Percentiles rank a stretch among this genome's conserved stretches.
Conservation (phyloP, 2,797 vertebrate genomes). For the Clarias pachynema region DNA sequence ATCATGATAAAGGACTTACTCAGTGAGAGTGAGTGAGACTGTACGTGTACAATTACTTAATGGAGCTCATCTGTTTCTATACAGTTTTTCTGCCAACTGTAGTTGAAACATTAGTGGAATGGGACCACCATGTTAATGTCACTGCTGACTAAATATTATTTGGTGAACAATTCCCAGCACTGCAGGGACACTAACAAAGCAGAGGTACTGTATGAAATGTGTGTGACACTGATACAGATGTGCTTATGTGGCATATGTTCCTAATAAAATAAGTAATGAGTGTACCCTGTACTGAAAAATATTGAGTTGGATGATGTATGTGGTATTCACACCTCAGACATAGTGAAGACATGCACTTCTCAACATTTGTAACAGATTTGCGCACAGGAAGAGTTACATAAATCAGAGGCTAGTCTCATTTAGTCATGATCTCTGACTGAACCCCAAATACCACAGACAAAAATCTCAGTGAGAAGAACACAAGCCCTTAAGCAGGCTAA, state of each 20-base stretch:
- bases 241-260: neutral
- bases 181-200: neutral
- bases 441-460: constrained; percentile 17
- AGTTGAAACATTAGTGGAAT: neutral
- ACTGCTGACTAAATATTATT: neutral
- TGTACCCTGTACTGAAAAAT: neutral
- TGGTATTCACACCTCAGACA: neutral
- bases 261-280: neutral
- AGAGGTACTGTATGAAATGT: neutral
- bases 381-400: neutral
- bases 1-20: neutral
- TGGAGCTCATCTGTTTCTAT: neutral
- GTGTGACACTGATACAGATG: neutral
- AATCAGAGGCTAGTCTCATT: neutral
- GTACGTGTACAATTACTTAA: neutral
- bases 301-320: neutral
- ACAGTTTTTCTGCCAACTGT: neutral
- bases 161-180: neutral
- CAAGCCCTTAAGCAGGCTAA: neutral
- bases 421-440: neutral
- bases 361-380: neutral
- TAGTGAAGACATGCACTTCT: neutral
- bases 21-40: neutral
- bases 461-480: neutral
- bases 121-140: neutral